Base-by-base conservation (phyloP, 2,113 vertebrate genomes). In the Dermatemys mawii region DNA sequence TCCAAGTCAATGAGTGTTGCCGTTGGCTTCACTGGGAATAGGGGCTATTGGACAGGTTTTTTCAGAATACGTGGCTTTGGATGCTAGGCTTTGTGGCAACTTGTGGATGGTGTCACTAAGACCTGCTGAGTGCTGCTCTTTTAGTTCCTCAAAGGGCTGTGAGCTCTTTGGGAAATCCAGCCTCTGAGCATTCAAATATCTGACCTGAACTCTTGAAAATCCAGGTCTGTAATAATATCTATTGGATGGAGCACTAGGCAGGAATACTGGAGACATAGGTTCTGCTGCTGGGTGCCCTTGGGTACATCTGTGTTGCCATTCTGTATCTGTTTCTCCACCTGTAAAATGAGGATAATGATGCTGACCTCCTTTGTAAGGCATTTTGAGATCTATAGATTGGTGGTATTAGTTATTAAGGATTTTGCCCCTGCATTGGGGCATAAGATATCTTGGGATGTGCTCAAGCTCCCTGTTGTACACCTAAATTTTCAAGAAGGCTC, bases 21-120 rank as follows among this genome's bases (percentile, higher is more conserved):
- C 63, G 46, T 49, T 78, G n/a, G 7, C 46, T 90, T 84, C 81
- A 53, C 16, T 6, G 48, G 48, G 87, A 87, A 94, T n/a, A 53
- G 22, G 79, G 73, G 49, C 90, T 13, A 2, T 51, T 24, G 80
- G 84, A 82, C 93, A 93, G 89, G 32, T 89, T 46, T 55, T 51
- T 51, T 27, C 82, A 60, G 6, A 1, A 19, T 38, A 7, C 44
- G 82, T 83, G 1, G 0, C 60, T 13, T 82, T 17, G 81, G 35
- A 35, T n/a, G 19, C 50, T 22, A 26, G 35, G 35, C 49, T 92
- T 81, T 83, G 75, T 9, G 13, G 6, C 17, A 94, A 60, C 51
- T 51, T 1, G 1, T 41, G 78, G 26, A 5, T 67, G 57, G 14
- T 8, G 2, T 78, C 0, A 1, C 16, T 16, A 86, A 60, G 51